Evolutionary conservation across 2,888 invertebrate species (phyloP).

Genomic region (Caenorhabditis becei): DNA sequence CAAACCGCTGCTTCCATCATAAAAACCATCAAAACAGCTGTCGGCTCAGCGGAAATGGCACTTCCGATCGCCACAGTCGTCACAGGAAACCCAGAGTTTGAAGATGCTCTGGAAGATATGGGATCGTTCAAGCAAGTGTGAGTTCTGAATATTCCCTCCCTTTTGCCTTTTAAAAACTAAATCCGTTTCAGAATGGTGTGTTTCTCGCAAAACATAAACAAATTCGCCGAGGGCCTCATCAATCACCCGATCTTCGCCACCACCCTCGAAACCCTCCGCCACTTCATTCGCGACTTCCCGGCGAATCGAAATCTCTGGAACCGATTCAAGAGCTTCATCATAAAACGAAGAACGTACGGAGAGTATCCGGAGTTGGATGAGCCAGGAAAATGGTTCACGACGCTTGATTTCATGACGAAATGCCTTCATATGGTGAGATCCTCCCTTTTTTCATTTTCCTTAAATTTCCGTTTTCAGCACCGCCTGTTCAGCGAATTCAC

Average conservation of each 20-base stretch:
- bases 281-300: conserved; percentile 27
- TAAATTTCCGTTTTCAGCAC: conserved; percentile 26
- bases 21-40: neutral
- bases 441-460: neutral
- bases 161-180: too few relatives aligned
- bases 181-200: conserved; percentile 30
- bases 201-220: conserved; percentile 29
- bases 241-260: conserved; percentile 8
- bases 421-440: conserved; percentile 40
- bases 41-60: neutral
- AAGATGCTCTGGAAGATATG: conserved; percentile 25
- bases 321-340: conserved; percentile 23
- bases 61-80: conserved; percentile 22
- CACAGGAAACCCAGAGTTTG: conserved; percentile 26
- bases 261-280: conserved; percentile 15
- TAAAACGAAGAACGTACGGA: conserved; percentile 37
- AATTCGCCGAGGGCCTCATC: conserved; percentile 31
- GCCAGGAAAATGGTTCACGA: conserved; percentile 28
- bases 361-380: conserved; percentile 38
- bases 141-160: neutral
- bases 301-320: conserved; percentile 16
- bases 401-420: conserved; percentile 39
- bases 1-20: conserved; percentile 6
- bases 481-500: conserved; percentile 40
- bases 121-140: conserved; percentile 35